Evolutionary conservation across 2,797 vertebrate genomes (phyloP), one percentile per base, ranked within the genome.

Genomic region (Numenius phaeopus): DNA sequence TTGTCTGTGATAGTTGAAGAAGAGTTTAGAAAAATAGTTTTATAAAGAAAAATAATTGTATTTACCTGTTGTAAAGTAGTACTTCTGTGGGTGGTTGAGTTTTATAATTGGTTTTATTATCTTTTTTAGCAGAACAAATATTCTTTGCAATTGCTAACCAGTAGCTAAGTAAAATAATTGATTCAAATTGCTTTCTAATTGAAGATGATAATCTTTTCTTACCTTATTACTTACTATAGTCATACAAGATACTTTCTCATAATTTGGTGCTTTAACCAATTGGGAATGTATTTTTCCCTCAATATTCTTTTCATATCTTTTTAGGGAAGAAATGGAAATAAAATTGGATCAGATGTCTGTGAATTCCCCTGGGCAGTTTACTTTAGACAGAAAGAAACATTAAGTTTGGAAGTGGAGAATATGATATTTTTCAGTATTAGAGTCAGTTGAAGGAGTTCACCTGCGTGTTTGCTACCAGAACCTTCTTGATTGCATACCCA

Each of bases 21-120:
- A 44, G 37, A 61, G 20, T 32, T 57, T 62, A 65, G 30, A 67
- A 89, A 62, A 92, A 55, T 55, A 55, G n/a, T n/a, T 65, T 67
- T 42, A 7, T 72, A 14, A 50, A 32, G n/a, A n/a, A 83, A 88
- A 65, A 62, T 54, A 71, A 90, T 89, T 83, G 5, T 62, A n/a
- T 83, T 95, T 86, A n/a, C n/a, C 18, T 49, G 3, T 57, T 82
- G 10, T 32, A 39, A 50, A 77, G 39, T 46, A 62, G 37, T 66
- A 24, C 14, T 86, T 83, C 50, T 54, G 6, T 55, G 22, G 57
- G 19, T 44, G 5, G 4, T 44, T 59, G 52, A 55, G 40, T 83
- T 70, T 84, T 95, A 59, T 75, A 81, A 83, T 91, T 84, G 44
- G n/a, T 64, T 92, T 90, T 78, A 84, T 81, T 85, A 83, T 83